Conservation (phyloP, 2,797 vertebrate genomes). For the Acanthurus leucopareius region DNA sequence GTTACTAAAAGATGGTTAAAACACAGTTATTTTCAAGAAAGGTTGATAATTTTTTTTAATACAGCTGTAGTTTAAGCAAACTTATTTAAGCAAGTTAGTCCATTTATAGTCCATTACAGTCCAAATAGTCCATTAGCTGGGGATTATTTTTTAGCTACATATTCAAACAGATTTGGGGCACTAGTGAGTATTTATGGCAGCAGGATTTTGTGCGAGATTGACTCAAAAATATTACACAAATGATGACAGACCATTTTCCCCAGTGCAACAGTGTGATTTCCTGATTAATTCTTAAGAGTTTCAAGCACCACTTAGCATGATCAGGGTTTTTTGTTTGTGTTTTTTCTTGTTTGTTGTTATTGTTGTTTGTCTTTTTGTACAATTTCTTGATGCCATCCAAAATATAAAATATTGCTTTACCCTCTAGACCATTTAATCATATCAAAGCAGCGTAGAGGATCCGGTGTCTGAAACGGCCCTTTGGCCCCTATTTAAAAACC, state of each 20-base stretch:
- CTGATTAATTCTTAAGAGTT: not conserved
- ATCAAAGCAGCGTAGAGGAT: not conserved
- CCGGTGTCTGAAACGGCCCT: conserved; percentile 15
- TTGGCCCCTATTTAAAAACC: conserved; percentile 37
- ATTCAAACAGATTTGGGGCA: not conserved
- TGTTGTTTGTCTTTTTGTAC: not conserved
- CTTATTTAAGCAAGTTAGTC: not conserved
- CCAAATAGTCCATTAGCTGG: not conserved
- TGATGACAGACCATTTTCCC: not conserved
- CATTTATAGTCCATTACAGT: no score
- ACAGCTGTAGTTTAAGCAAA: not conserved
- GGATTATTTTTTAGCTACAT: not conserved
- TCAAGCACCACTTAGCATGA: not conserved
- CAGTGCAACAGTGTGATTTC: not conserved
- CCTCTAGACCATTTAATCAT: conserved; percentile 12
- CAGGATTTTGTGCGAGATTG: no score
- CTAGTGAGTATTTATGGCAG: no score
- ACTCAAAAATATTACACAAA: no score
- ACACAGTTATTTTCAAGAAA: not conserved
- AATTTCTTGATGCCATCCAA: not conserved
- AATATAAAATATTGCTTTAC: not conserved
- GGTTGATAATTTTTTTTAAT: not conserved
- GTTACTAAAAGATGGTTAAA: not conserved
- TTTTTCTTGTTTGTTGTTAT: not conserved
- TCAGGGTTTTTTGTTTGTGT: no score